These are phyloP conservation scores for Triplophysa tibetana DNA, from an alignment of 2,113 vertebrate genomes.

Conservation along the genomic window DNA sequence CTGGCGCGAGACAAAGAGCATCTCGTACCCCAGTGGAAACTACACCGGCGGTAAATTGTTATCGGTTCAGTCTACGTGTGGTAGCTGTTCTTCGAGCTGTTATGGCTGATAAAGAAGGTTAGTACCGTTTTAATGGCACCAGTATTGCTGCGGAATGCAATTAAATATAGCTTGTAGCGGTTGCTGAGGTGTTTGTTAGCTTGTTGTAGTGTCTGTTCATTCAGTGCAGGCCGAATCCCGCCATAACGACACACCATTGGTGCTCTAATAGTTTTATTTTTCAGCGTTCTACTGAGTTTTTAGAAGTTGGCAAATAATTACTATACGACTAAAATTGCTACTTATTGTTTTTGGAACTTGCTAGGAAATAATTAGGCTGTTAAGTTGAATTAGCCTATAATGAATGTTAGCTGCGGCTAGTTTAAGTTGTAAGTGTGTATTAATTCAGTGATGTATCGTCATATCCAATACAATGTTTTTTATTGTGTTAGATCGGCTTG, in stretches of 20 bases:
- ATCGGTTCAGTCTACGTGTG: neutral
- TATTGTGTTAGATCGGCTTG: neutral
- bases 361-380: neutral
- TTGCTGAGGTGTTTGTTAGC: neutral
- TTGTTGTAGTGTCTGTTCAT: conserved; percentile 9
- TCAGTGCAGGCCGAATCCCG: conserved; percentile 44
- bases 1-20: conserved; percentile 60
- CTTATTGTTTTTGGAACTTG: neutral
- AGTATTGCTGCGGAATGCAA: neutral
- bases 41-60: conserved; percentile 3
- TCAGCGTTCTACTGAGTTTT: neutral
- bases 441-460: neutral
- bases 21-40: conserved; percentile 11
- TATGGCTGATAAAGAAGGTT: conserved; percentile 95
- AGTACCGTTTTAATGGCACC: neutral
- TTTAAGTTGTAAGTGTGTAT: neutral
- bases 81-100: conserved; percentile 38
- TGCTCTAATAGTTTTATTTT: neutral
- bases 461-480: neutral
- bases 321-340: too few species aligned
- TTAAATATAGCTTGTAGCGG: conserved; percentile 20
- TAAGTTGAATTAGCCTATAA: neutral
- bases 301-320: too few species aligned
- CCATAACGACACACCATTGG: conserved; percentile 19
- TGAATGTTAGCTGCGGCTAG: neutral